Evolutionary conservation across 2,888 invertebrate species (phyloP), one percentile per base, ranked within the genome.

Genomic region (Phymatocera aterrima): DNA sequence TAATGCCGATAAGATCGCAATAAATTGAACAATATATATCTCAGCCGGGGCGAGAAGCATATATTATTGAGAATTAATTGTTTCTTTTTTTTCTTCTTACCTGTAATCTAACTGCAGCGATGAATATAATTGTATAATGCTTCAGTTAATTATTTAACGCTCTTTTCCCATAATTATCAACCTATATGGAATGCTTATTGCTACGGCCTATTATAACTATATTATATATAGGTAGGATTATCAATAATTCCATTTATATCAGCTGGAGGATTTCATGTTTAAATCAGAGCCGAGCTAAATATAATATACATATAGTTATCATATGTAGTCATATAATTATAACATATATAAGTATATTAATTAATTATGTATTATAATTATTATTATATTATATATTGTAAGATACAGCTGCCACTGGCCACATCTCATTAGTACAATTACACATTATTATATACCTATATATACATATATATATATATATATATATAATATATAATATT

Each of bases 351-450:
- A 12, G 18, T 54, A n/a, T n/a, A n/a, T n/a, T n/a, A n/a, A n/a
- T n/a, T n/a, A n/a, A n/a, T n/a, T 34, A 64, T 37, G 18, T 37
- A n/a, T 37, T 64, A 64, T 68, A 68, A 10, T 68, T 21, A 28
- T 37, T 61, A 61, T 34, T 8, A 40, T 46, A 68, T 68, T 43
- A 68, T 68, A 28, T 60, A 61, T 61, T 64, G 34, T 60, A 75
- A 86, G 84, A 86, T 86, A 84, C n/a, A n/a, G n/a, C 89, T 90
- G 90, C 90, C 90, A 90, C 90, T 89, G 88, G 89, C 90, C 89
- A 90, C 90, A 90, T 89, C 88, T 89, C 89, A 85, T 89, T 89
- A 90, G 90, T 89, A 89, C 88, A 90, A 89, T 89, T 90, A 88
- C 85, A n/a, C n/a, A n/a, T 85, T 83, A 87, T 88, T 87, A 85